Conservation (phyloP, 2,113 vertebrate genomes). For the Microtus montanus region DNA sequence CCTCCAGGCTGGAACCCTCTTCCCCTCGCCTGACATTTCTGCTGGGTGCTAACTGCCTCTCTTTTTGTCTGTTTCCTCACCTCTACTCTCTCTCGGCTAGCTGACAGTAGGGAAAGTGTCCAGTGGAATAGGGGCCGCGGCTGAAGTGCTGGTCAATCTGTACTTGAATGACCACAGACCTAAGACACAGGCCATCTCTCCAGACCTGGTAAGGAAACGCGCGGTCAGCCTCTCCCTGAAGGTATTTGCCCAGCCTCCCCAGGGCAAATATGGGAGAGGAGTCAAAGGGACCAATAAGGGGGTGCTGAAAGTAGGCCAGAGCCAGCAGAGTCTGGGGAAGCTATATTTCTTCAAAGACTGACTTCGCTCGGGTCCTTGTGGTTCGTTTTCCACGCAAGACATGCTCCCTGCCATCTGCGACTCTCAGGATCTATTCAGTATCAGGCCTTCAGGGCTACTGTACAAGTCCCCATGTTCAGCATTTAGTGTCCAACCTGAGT, state of each 20-base stretch:
- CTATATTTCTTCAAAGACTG: background rate
- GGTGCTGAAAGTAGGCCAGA: background rate
- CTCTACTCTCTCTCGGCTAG: constrained; percentile 85
- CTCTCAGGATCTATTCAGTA: background rate
- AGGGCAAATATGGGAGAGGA: background rate
- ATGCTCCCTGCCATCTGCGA: background rate
- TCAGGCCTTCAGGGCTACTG: background rate
- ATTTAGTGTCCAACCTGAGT: background rate
- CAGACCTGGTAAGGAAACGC: constrained; percentile 91
- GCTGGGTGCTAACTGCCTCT: constrained; percentile 51
- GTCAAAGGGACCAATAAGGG: too few relatives aligned
- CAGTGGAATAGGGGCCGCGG: constrained; percentile 92
- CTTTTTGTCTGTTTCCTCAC: constrained; percentile 74
- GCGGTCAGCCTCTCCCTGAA: background rate
- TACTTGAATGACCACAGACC: constrained; percentile 98
- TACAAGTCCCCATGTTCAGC: background rate
- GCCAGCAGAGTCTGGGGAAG: background rate
- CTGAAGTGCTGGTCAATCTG: constrained; percentile 95
- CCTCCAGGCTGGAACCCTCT: background rate
- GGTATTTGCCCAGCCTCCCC: background rate
- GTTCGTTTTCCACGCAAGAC: background rate
- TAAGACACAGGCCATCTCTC: constrained; percentile 83
- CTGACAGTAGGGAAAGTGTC: constrained; percentile 96
- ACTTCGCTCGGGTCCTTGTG: background rate
- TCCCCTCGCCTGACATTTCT: background rate